Base-by-base conservation (phyloP, 2,113 vertebrate species). In the Siphamia tubifer region DNA sequence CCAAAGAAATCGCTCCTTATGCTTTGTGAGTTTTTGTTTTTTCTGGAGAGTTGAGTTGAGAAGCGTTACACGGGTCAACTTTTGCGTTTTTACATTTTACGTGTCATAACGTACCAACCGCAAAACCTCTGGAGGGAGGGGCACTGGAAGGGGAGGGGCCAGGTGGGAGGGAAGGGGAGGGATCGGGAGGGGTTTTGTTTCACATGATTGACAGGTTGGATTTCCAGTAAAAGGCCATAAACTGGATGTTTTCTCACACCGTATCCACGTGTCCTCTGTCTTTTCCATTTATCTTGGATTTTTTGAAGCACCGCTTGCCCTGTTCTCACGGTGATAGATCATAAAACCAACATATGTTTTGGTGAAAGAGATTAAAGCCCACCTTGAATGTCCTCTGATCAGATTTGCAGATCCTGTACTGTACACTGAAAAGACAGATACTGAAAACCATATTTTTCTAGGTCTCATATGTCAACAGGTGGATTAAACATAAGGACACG, bases 391-490 rank as follows among this genome's bases (percentile, higher is more conserved):
- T 91, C 84, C 51, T 76, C 51, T 2, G 54, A 85, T 77, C 76
- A 77, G 82, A 82, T 43, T 68, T 55, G 74, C 74, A 43, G 60
- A 75, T 85, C 68, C 62, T 38, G 78, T 84, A 83, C 82, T 89
- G 83, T 86, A 86, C 63, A 70, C 77, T 76, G 65, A 86, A 65
- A 80, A 68, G 79, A 89, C 80, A 85, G 72, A 85, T 81, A 70
- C 57, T 78, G 72, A 87, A 86, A 78, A 86, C 40, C 87, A 76
- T 91, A 91, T 91, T 90, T 91, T 91, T 90, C 77, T 90, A 90
- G 84, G 68, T 84, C 79, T 84, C 57, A 72, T 68, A 66, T 68
- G 60, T 85, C 71, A 57, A 75, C 77, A 77, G 81, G 84, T 73
- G 75, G 67, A 68, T 68, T 32, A 48, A 79, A 69, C 65, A 67